Base-by-base conservation (phyloP, 2,888 invertebrate species). In the Boloria euphrosyne region DNA sequence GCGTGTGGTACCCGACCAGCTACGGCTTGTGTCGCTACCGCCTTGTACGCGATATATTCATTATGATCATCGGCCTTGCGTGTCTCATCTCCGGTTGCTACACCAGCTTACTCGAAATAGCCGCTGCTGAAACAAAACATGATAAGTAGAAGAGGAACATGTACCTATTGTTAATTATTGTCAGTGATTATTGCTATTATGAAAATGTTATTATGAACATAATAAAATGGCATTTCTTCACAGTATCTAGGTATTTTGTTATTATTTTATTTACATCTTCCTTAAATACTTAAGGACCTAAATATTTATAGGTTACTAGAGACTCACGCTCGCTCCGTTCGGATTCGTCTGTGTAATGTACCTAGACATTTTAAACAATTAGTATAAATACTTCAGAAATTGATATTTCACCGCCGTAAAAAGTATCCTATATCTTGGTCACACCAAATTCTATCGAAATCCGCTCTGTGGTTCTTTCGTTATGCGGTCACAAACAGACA, bases 1-100 rank as follows among this genome's bases (percentile, higher is more conserved):
- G 84, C 95, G 27, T 85, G 16, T 80, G 78, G 78, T 86, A 86
- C 71, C 82, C 82, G 0, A 52, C 75, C 14, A 38, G 70, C 0
- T 85, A 83, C 68, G 87, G 87, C n/a, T 0, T 43, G 0, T 70
- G 71, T n/a, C 43, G 49, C 4, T 82, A 80, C 71, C 80, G 77
- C 47, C 73, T 83, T 31, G 4, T 79, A 5, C 74, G 81, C 4
- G 85, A 84, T 67, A 5, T 81, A 0, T 0, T 76, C 13, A 82
- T 87, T 49, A 71, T 85, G 2, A 0, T 80, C 0, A 13, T 79
- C 1, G 85, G 86, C 14, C 0, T 74, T 2, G 31, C 70, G 3
- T 80, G 79, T 59, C 80, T 85, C 13, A 0, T 74, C 10, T 69
- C 85, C 13, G 86, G 86, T 27, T 80, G 80, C 64, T 86, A 84